Percentiles rank a stretch among this genome's conserved stretches.
Evolutionary conservation across 2,797 vertebrate genomes (phyloP).

Genomic region (Gallirallus australis): DNA sequence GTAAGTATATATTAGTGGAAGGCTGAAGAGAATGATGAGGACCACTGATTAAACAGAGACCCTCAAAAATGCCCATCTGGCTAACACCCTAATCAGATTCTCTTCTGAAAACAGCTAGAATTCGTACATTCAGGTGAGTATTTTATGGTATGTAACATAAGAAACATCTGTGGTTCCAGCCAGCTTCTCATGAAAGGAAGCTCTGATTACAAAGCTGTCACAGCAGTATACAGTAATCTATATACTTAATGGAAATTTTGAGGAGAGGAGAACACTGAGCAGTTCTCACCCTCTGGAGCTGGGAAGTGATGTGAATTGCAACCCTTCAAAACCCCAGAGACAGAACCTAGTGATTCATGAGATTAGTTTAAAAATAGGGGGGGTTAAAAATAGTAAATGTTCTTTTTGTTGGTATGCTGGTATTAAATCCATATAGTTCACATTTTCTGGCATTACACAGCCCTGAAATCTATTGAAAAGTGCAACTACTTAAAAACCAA

Average conservation of each 20-base stretch:
- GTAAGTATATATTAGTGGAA: not conserved
- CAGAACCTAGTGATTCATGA: not conserved
- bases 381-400: constrained; percentile 31
- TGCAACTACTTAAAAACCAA: not conserved
- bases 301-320: not conserved
- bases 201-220: constrained; percentile 23
- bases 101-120: not conserved
- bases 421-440: not conserved
- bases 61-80: not conserved
- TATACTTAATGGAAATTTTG: not conserved
- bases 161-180: not conserved
- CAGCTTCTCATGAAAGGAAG: not conserved
- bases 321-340: constrained; percentile 37
- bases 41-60: not conserved
- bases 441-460: not conserved
- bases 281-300: not conserved
- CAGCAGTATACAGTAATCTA: not conserved
- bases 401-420: not conserved
- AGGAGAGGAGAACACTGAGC: not conserved
- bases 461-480: not conserved
- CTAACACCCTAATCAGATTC: not conserved
- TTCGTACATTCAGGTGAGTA: constrained; percentile 24
- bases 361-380: constrained; percentile 31
- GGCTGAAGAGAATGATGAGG: not conserved
- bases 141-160: not conserved